Conservation (phyloP, 2,888 invertebrate genomes). For the Hoplodrina blanda region DNA sequence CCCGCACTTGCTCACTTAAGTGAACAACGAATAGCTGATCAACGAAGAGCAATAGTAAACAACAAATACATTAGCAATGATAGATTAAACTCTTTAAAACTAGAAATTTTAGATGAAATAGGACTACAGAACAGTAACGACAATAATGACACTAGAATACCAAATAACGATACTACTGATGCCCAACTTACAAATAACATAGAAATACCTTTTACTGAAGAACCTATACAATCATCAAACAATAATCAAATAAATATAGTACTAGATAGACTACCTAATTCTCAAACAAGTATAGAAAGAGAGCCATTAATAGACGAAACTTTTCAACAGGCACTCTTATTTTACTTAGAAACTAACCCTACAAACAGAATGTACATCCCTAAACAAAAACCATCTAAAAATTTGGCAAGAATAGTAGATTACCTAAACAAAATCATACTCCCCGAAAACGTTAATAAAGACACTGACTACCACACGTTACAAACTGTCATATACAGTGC, state of each 20-base stretch:
- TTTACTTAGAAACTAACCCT: not conserved
- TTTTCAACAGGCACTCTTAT: too few species aligned
- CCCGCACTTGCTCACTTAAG: conserved; percentile 18
- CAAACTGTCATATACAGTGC: not conserved
- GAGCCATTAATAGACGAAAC: not conserved
- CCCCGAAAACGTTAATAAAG: not conserved
- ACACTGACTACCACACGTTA: too few species aligned
- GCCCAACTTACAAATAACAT: not conserved
- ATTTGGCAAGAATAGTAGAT: not conserved
- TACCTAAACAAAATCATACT: not conserved
- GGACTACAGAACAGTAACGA: not conserved
- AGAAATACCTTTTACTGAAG: too few species aligned
- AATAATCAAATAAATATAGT: too few species aligned
- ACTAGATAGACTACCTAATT: too few species aligned
- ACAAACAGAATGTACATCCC: not conserved
- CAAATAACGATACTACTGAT: not conserved
- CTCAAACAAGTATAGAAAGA: not conserved
- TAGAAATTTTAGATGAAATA: conserved; percentile 3
- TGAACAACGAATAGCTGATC: conserved; percentile 24
- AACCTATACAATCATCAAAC: too few species aligned
- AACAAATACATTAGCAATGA: conserved; percentile 24
- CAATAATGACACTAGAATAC: not conserved
- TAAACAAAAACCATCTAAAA: conserved; percentile 7
- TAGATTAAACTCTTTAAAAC: conserved; percentile 14
- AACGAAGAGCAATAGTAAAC: conserved; percentile 18